Base-by-base conservation (phyloP, 2,888 invertebrate species). In the Polietes domitor region DNA sequence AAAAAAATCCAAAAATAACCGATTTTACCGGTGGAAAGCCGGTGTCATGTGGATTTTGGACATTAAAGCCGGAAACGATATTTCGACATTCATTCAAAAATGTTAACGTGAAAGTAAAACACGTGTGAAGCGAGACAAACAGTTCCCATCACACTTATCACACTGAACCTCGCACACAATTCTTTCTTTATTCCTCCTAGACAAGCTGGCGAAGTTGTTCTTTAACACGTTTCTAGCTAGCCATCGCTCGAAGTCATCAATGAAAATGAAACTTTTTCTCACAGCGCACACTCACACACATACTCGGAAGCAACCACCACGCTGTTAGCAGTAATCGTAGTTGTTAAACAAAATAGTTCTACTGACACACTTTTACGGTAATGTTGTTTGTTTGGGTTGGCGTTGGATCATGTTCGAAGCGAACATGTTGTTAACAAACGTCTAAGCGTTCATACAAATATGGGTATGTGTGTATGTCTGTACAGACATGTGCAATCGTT, bases 281-380 rank as follows among this genome's bases (percentile, higher is more conserved):
- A 37, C 65, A 63, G 3, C 47, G 61, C 65, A 32, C 32, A 37
- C 12, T 21, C 50, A 26, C 53, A 47, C 17, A 47, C 21, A 26
- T 55, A n/a, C 10, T 53, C 71, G 72, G 37, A 10, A 37, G 37
- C 10, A 37, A 12, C 12, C 9, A 12, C 12, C 10, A 10, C 61
- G 77, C 47, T 47, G 77, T 47, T 65, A 4, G 37, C 70, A 61
- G 82, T 37, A 7, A n/a, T 32, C 32, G 32, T 32, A 32, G 32
- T 55, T 5, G 50, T 7, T 75, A 76, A 17, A 9, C 63, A 32
- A 65, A 81, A 84, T 71, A 73, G 75, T 81, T 81, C 84, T 84
- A 84, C 84, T 84, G 84, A 84, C 84, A 81, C 80, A 84, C 78
- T 78, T 84, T 72, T 84, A 37, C 32, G 53, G 17, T 24, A 41